A percentile compares a stretch with the other conserved stretches of the same genome.
These are phyloP conservation scores for Polymixis flavicincta DNA, from an alignment of 2,888 invertebrate species.

Conservation along the genomic window DNA sequence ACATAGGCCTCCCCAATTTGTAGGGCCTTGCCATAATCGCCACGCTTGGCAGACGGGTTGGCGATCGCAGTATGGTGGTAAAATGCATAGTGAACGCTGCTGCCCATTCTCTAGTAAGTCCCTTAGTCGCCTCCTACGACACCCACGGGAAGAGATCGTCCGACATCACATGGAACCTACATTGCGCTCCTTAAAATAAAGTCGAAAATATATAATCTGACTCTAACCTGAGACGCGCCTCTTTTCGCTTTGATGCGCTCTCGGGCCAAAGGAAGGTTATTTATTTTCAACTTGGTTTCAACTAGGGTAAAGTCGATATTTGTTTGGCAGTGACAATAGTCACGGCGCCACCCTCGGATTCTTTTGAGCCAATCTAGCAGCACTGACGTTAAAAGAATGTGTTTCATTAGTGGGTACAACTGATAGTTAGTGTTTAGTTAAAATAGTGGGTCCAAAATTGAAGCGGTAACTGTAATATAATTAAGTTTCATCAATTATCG, in stretches of 20 bases:
- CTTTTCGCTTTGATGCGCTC: background rate
- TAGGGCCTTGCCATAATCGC: too few relatives aligned
- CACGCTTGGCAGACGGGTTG: too few relatives aligned
- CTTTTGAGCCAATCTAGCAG: too few relatives aligned
- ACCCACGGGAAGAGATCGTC: too few relatives aligned
- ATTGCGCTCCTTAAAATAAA: background rate
- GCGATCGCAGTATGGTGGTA: too few relatives aligned
- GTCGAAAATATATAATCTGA: conserved; percentile 1
- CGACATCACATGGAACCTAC: too few relatives aligned
- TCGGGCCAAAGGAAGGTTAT: background rate
- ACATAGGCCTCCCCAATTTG: too few relatives aligned
- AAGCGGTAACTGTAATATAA: background rate
- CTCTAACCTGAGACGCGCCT: background rate
- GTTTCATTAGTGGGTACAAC: background rate
- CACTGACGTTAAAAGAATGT: background rate
- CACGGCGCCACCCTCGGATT: background rate
- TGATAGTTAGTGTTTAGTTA: background rate
- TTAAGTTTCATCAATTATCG: background rate
- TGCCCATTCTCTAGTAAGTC: too few relatives aligned
- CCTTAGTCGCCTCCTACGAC: too few relatives aligned
- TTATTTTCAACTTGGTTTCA: conserved; percentile 1
- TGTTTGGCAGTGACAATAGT: background rate
- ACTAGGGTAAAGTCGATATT: background rate
- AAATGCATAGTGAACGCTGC: too few relatives aligned
- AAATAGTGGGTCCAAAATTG: background rate